Percentiles rank a stretch among this genome's conserved stretches.
phyloP scores from a whole-genome alignment of 2,113 vertebrate species.

The Larimichthys crocea region DNA sequence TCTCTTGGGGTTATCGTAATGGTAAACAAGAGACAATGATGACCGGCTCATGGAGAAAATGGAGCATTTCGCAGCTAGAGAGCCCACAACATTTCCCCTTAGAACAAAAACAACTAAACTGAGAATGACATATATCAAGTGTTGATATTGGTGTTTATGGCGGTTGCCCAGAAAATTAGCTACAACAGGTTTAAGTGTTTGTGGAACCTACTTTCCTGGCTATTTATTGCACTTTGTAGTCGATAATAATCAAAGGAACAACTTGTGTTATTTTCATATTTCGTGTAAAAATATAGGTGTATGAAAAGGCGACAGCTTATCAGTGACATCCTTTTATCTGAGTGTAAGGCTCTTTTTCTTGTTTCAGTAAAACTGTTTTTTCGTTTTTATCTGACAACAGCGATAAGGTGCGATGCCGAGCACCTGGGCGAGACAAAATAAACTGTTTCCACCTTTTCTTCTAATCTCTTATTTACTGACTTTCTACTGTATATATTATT shows the following conservation, averaged over 20 bases:
- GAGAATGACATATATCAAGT: no score
- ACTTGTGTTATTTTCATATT: not conserved
- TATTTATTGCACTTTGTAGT: not conserved
- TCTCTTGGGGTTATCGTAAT: no score
- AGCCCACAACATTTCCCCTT: no score
- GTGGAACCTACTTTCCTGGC: rapidly evolving
- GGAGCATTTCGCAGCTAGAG: not conserved
- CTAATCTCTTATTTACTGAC: constrained; percentile 1
- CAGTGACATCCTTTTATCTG: not conserved
- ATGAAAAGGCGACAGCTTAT: constrained; percentile 7
- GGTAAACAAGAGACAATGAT: no score
- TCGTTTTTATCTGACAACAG: not conserved
- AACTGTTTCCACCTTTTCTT: not conserved
- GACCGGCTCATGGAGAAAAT: not conserved
- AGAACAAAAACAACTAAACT: no score
- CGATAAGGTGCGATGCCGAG: not conserved
- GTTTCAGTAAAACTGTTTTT: constrained; percentile 3
- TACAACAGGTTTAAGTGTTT: not conserved
- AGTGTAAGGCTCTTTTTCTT: not conserved
- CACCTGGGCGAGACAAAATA: constrained; percentile 5
- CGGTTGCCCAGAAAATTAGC: not conserved
- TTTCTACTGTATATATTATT: not conserved
- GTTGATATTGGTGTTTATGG: not conserved
- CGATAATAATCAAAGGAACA: not conserved
- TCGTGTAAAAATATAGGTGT: not conserved